These are phyloP conservation scores for Caenorhabditis angaria DNA, from an alignment of 2,888 invertebrate species.

Conservation along the genomic window DNA sequence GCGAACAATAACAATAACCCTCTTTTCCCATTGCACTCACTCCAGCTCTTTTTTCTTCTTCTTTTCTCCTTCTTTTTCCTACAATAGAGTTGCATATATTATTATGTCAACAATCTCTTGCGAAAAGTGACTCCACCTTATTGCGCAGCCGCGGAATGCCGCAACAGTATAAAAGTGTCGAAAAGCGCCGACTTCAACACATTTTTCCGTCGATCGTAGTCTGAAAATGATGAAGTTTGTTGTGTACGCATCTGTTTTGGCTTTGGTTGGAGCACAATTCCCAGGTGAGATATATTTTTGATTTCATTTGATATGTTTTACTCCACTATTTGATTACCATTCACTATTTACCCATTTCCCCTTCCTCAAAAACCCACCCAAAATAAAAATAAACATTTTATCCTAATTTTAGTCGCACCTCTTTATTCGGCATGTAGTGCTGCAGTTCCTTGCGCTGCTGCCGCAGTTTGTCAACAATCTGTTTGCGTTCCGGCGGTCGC, in stretches of 20 bases:
- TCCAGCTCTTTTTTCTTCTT: not conserved
- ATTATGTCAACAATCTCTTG: not conserved
- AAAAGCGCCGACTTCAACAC: not conserved
- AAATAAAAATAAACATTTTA: not conserved
- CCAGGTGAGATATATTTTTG: constrained; percentile 33
- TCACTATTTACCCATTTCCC: not conserved
- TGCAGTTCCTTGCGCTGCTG: constrained; percentile 56
- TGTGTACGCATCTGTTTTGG: constrained; percentile 43
- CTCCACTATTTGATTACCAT: not conserved
- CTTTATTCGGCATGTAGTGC: constrained; percentile 63
- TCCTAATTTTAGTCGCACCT: constrained; percentile 50
- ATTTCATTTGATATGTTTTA: not conserved
- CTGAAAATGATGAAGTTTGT: constrained; percentile 44
- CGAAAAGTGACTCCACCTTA: not conserved
- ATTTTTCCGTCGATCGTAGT: not conserved
- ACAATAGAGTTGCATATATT: not conserved
- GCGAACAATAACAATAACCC: not conserved
- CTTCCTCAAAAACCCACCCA: not conserved
- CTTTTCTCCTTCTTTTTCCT: no score
- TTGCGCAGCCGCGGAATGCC: not conserved
- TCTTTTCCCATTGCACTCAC: not conserved
- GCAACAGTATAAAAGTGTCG: constrained; percentile 15
- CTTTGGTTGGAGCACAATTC: constrained; percentile 41
- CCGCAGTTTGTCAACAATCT: constrained; percentile 59
- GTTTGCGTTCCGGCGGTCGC: constrained; percentile 56